Conservation (phyloP, 2,888 invertebrate genomes). For the Tiliacea citrago region DNA sequence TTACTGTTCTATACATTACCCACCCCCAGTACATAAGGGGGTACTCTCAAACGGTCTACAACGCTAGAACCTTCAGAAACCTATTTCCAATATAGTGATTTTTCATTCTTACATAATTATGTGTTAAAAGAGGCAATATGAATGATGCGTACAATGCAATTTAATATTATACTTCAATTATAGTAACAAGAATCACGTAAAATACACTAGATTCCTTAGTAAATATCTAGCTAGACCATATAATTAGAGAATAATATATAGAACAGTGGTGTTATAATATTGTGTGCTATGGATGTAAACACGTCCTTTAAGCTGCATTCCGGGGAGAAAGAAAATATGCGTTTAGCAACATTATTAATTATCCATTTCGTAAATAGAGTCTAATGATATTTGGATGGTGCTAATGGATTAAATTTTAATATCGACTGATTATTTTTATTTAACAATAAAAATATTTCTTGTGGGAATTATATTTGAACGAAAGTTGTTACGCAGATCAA, state of each 20-base stretch:
- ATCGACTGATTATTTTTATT: not conserved
- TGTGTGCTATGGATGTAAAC: conserved; percentile 74
- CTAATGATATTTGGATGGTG: conserved; percentile 30
- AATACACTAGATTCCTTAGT: conserved; percentile 56
- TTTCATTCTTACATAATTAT: conserved; percentile 13
- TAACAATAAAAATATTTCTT: not conserved
- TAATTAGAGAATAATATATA: conserved; percentile 66
- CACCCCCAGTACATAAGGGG: conserved; percentile 33
- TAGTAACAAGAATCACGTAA: conserved; percentile 45
- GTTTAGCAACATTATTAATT: conserved; percentile 66
- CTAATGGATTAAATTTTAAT: conserved; percentile 10
- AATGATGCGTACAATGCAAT: conserved; percentile 43
- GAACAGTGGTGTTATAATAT: conserved; percentile 66
- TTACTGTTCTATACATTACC: conserved; percentile 75
- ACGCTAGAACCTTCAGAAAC: conserved; percentile 45
- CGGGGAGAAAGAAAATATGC: conserved; percentile 75
- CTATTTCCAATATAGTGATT: conserved; percentile 17
- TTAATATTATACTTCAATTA: conserved; percentile 45
- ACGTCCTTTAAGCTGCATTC: conserved; percentile 89
- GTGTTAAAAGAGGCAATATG: conserved; percentile 33
- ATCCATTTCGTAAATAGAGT: conserved; percentile 5
- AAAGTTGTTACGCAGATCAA: not conserved
- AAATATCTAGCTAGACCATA: conserved; percentile 62
- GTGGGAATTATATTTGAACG: not conserved
- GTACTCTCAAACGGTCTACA: conserved; percentile 39